These are phyloP conservation scores for Smithornis capensis DNA, from an alignment of 2,113 vertebrate genomes.

Conservation along the genomic window DNA sequence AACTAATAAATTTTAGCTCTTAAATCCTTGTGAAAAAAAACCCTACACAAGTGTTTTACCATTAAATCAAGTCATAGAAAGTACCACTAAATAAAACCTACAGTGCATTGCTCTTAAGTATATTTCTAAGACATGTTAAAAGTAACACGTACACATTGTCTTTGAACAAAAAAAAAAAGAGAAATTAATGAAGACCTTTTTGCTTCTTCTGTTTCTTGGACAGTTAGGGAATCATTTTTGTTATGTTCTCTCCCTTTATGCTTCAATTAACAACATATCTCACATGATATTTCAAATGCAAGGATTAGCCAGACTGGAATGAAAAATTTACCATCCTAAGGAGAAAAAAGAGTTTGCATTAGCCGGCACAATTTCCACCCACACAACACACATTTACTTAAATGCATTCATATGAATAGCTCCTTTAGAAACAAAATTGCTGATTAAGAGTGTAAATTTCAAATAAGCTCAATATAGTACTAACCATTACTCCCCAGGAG, in stretches of 20 bases:
- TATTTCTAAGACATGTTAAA: not conserved
- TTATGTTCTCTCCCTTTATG: not conserved
- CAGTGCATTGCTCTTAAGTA: not conserved
- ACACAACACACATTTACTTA: not conserved
- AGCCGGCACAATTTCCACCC: not conserved
- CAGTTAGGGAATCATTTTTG: not conserved
- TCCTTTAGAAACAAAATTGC: not conserved
- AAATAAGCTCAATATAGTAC: not conserved
- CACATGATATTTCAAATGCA: rapidly evolving
- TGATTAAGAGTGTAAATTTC: not conserved
- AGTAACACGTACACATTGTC: not conserved
- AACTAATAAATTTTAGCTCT: not conserved
- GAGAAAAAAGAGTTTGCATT: not conserved
- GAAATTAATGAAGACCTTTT: not conserved
- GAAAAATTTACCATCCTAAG: not conserved
- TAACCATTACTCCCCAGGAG: not conserved
- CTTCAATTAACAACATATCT: not conserved
- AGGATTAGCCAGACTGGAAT: not conserved
- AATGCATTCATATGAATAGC: not conserved
- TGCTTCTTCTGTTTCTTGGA: not conserved
- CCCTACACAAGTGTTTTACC: not conserved
- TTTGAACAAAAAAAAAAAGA: not conserved
- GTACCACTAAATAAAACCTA: not conserved
- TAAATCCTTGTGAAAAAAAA: not conserved
- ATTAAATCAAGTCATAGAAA: not conserved